Percentiles rank a stretch among this genome's conserved stretches.
These are phyloP conservation scores for Forbesichthys agassizii DNA, from an alignment of 2,113 vertebrate genomes.

Conservation along the genomic window DNA sequence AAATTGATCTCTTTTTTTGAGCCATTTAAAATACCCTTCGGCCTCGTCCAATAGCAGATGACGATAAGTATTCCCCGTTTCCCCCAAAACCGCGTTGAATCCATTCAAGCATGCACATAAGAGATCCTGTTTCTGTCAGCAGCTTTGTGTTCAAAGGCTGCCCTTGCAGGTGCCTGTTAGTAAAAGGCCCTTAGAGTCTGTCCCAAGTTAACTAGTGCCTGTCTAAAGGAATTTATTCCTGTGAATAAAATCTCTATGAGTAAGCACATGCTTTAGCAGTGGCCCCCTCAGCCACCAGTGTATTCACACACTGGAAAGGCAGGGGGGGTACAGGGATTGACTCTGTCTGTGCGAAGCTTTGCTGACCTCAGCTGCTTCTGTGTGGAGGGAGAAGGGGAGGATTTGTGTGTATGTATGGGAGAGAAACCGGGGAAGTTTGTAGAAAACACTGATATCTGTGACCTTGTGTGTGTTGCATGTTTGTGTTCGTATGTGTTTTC, in stretches of 20 bases:
- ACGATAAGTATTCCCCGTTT: constrained; percentile 19
- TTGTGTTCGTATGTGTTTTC: constrained; percentile 16
- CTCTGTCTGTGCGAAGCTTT: constrained; percentile 56
- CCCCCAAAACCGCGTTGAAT: constrained; percentile 16
- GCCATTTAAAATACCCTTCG: constrained; percentile 29
- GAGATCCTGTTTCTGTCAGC: not conserved
- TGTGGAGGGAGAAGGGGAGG: constrained; percentile 27
- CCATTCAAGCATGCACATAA: constrained; percentile 12
- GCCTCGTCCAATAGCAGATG: constrained; percentile 14
- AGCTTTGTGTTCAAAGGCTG: constrained; percentile 24
- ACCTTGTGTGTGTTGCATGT: constrained; percentile 4
- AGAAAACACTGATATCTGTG: constrained; percentile 31
- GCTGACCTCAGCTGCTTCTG: constrained; percentile 73
- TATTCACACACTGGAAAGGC: constrained; percentile 45
- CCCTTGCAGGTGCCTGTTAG: constrained; percentile 49
- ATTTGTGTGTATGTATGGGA: constrained; percentile 33
- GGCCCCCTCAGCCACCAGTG: constrained; percentile 54
- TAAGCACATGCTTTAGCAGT: constrained; percentile 72
- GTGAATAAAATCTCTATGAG: constrained; percentile 73
- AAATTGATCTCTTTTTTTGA: constrained; percentile 28
- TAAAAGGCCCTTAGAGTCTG: constrained; percentile 47
- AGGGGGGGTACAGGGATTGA: constrained; percentile 55
- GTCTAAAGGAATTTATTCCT: constrained; percentile 64
- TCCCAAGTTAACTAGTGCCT: constrained; percentile 42
- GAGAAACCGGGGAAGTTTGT: constrained; percentile 50